Conservation (phyloP, 2,797 vertebrate species). For the Crax fasciolata region DNA sequence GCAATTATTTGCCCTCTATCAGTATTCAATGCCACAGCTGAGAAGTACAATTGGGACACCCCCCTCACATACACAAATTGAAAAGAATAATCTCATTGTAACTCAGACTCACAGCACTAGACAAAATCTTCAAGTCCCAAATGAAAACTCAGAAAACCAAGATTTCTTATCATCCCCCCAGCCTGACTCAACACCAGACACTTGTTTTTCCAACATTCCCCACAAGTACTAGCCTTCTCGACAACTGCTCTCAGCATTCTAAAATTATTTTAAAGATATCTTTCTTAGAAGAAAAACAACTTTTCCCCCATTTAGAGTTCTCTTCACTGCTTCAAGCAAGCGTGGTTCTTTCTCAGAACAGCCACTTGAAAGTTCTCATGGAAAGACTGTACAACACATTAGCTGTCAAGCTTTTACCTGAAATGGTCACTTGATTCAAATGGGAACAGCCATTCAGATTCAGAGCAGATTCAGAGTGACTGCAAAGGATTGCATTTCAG, state of each 20-base stretch:
- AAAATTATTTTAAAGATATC: background rate
- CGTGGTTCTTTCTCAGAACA: background rate
- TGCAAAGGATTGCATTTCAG: background rate
- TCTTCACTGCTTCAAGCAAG: background rate
- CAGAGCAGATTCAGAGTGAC: background rate
- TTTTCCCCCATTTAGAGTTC: background rate
- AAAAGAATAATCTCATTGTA: background rate
- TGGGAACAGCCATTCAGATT: background rate
- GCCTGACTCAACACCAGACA: background rate
- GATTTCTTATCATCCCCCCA: background rate
- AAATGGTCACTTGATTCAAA: background rate
- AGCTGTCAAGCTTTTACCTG: background rate
- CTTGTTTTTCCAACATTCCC: background rate
- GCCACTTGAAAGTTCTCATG: background rate
- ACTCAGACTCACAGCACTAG: background rate
- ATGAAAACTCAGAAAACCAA: background rate
- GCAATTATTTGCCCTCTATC: background rate
- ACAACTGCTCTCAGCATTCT: background rate
- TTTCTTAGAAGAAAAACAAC: background rate
- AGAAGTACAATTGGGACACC: background rate
- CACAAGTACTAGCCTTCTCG: background rate
- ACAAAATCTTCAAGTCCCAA: background rate
- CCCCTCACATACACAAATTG: background rate
- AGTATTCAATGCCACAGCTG: background rate
- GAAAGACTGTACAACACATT: background rate